These are phyloP conservation scores for Anticlea derivata DNA, from an alignment of 2,888 invertebrate species.

Conservation along the genomic window DNA sequence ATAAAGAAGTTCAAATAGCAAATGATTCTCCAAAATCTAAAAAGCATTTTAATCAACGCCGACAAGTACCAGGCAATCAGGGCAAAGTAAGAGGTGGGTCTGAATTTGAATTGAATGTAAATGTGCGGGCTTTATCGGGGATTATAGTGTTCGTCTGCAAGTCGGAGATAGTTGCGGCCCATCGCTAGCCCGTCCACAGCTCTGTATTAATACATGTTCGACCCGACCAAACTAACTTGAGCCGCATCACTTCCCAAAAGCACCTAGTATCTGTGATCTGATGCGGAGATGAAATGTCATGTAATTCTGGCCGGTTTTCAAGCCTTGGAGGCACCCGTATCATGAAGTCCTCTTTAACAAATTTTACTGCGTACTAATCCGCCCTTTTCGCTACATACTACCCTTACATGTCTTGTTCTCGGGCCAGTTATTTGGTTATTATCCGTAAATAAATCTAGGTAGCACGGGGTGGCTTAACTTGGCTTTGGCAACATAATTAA, in stretches of 20 bases:
- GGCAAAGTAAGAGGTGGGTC: constrained; percentile 70
- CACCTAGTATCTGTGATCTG: background rate
- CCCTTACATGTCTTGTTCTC: constrained; percentile 73
- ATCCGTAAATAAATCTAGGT: constrained; percentile 78
- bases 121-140: constrained; percentile 85
- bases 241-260: constrained; percentile 8
- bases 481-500: constrained; percentile 63
- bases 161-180: constrained; percentile 77
- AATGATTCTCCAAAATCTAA: constrained; percentile 38
- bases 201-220: constrained; percentile 61
- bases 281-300: constrained; percentile 37
- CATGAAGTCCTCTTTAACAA: constrained; percentile 74
- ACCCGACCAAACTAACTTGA: constrained; percentile 46
- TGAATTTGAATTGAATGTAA: constrained; percentile 84
- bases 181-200: constrained; percentile 60
- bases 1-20: no score
- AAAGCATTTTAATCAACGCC: constrained; percentile 74
- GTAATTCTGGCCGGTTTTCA: constrained; percentile 43
- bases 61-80: constrained; percentile 79
- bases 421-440: constrained; percentile 72
- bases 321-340: constrained; percentile 72
- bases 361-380: constrained; percentile 80
- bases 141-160: constrained; percentile 84
- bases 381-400: constrained; percentile 65
- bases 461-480: constrained; percentile 62